phyloP scores from a whole-genome alignment of 2,888 invertebrate species.

The Diachrysia chrysitis region DNA sequence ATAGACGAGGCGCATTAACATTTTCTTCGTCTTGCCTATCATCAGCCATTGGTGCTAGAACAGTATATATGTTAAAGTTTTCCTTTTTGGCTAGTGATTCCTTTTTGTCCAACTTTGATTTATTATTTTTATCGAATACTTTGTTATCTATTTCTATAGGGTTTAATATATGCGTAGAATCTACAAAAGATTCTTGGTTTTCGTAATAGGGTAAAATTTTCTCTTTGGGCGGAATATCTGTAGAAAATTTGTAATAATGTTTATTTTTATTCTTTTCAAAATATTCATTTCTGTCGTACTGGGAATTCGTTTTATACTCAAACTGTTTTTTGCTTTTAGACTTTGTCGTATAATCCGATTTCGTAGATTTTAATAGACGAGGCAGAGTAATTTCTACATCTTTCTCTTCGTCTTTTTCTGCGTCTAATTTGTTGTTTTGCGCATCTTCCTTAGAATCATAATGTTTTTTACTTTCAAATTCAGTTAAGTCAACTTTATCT shows the following conservation, averaged over 20 bases:
- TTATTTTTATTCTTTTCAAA: background rate
- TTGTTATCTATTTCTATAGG: background rate
- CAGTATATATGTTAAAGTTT: background rate
- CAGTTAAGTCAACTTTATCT: slow-evolving; percentile 30
- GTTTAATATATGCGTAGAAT: background rate
- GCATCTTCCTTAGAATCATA: slow-evolving; percentile 33
- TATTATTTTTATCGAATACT: background rate
- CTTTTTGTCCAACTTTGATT: background rate
- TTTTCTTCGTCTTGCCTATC: background rate
- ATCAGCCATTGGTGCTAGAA: background rate
- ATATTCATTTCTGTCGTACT: background rate
- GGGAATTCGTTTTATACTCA: background rate
- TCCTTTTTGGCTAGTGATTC: background rate
- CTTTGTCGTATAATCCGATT: background rate
- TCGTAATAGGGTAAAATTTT: background rate
- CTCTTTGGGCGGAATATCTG: background rate
- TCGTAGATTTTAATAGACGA: slow-evolving; percentile 18
- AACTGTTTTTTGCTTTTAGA: background rate
- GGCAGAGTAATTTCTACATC: slow-evolving; percentile 6
- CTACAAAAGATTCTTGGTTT: background rate
- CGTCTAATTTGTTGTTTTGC: slow-evolving; percentile 17
- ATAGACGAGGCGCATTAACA: background rate
- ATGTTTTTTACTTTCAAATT: slow-evolving; percentile 19
- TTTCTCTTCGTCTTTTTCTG: background rate
- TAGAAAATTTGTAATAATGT: slow-evolving; percentile 1